phyloP scores from a whole-genome alignment of 2,113 vertebrate genomes.

The Dolichotis patagonum region DNA sequence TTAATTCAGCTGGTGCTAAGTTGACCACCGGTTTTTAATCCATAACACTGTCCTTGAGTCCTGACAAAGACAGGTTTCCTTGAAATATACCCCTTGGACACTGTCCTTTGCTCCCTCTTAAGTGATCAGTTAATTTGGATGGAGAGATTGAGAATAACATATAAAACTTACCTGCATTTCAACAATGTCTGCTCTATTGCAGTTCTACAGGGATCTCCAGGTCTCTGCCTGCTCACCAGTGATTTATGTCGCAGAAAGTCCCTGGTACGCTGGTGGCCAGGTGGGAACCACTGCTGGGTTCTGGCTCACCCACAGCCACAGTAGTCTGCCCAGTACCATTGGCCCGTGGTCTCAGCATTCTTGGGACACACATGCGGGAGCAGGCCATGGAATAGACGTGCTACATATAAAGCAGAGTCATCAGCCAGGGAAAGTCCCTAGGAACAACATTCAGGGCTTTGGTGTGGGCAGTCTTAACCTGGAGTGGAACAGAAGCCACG shows the following conservation, averaged over 20 bases:
- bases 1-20: too few relatives aligned
- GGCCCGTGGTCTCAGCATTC: background rate
- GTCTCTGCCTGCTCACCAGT: background rate
- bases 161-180: slow-evolving; percentile 9
- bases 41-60: background rate
- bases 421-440: background rate
- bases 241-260: background rate
- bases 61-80: background rate
- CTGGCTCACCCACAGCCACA: background rate
- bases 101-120: background rate
- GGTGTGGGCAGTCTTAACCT: background rate
- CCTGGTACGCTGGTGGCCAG: background rate
- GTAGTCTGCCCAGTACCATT: background rate
- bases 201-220: background rate
- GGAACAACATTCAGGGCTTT: background rate
- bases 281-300: background rate
- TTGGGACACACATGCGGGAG: background rate
- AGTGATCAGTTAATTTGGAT: slow-evolving; percentile 19
- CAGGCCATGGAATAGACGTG: background rate
- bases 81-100: background rate
- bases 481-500: background rate
- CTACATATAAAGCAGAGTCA: background rate
- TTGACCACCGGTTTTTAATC: too few relatives aligned
- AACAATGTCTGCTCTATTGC: slow-evolving; percentile 12
- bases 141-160: slow-evolving; percentile 15